phyloP scores from a whole-genome alignment of 1,140 invertebrate species.

The Lethocerus indicus region DNA sequence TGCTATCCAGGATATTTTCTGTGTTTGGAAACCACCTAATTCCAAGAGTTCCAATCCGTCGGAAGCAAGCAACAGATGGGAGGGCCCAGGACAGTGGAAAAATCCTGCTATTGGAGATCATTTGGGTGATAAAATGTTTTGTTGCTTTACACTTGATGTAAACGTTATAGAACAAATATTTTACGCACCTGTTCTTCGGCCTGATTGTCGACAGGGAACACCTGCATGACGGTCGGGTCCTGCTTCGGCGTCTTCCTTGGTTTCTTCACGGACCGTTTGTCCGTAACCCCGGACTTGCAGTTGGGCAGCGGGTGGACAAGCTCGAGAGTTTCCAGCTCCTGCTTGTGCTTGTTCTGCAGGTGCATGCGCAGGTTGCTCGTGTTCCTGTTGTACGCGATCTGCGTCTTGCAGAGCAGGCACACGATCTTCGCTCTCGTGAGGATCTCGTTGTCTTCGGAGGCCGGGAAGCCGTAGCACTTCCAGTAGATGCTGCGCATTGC shows the following conservation, averaged over 20 bases:
- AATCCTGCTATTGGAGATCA: too few relatives aligned
- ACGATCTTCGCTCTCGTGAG: slow-evolving; percentile 43
- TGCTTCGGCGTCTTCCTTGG: neutral
- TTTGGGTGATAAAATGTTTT: too few relatives aligned
- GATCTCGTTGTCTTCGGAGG: slow-evolving; percentile 37
- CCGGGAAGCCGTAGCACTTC: slow-evolving; percentile 47
- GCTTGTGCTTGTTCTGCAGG: slow-evolving; percentile 38
- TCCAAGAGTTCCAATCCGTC: too few relatives aligned
- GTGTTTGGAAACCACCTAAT: too few relatives aligned
- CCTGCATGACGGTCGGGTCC: slow-evolving; percentile 11
- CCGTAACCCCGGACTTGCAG: slow-evolving; percentile 9
- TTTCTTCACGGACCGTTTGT: slow-evolving; percentile 6
- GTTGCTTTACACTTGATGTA: too few relatives aligned
- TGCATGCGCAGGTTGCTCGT: slow-evolving; percentile 43
- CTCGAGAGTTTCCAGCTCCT: slow-evolving; percentile 29
- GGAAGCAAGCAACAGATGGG: too few relatives aligned
- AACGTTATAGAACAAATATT: too few relatives aligned
- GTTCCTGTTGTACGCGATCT: slow-evolving; percentile 42
- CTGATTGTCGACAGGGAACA: slow-evolving; percentile 5
- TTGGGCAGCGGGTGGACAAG: slow-evolving; percentile 15
- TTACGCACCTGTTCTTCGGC: neutral
- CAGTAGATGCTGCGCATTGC: slow-evolving; percentile 45
- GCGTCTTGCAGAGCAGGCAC: slow-evolving; percentile 39
- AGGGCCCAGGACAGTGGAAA: too few relatives aligned
- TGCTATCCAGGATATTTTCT: too few relatives aligned